Conservation (phyloP, 35 echinoderm and acorn worm species). For the Apostichopus parvimensis region DNA sequence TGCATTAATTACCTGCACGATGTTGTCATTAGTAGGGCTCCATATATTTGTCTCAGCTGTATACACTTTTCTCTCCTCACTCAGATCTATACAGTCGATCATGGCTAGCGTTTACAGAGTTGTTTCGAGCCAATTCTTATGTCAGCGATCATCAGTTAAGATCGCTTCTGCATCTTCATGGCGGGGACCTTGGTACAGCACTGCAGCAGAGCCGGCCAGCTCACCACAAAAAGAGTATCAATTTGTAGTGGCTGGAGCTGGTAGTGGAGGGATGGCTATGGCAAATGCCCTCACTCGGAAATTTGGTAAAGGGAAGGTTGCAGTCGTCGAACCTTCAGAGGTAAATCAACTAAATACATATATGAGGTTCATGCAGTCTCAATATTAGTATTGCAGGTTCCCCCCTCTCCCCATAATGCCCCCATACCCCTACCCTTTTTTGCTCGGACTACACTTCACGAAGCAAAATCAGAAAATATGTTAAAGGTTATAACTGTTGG, state of each 20-base stretch:
- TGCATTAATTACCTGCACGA: no score
- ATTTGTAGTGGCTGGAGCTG: slow-evolving; percentile 90
- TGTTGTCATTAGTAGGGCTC: no score
- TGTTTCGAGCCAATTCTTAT: background rate
- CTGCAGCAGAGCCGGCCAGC: slow-evolving; percentile 53
- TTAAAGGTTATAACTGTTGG: no score
- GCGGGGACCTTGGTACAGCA: slow-evolving; percentile 10
- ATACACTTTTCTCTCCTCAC: no score
- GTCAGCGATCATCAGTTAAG: background rate
- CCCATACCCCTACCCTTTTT: no score
- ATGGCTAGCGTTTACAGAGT: slow-evolving; percentile 6
- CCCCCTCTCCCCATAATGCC: background rate
- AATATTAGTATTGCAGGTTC: background rate
- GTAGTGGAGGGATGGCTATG: slow-evolving; percentile 86
- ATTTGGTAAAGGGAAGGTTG: slow-evolving; percentile 84
- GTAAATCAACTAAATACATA: slow-evolving; percentile 26
- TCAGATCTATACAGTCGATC: no score
- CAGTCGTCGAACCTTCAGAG: slow-evolving; percentile 90
- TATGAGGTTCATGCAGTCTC: background rate
- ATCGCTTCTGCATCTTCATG: background rate
- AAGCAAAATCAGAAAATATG: background rate
- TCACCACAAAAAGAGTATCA: slow-evolving; percentile 64
- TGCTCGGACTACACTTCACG: no score
- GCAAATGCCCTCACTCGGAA: slow-evolving; percentile 69
- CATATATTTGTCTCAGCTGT: no score